A percentile compares a stretch with the other conserved stretches of the same genome.
phyloP scores from a whole-genome alignment of 1,140 invertebrate species.

The Coptotermes formosanus region DNA sequence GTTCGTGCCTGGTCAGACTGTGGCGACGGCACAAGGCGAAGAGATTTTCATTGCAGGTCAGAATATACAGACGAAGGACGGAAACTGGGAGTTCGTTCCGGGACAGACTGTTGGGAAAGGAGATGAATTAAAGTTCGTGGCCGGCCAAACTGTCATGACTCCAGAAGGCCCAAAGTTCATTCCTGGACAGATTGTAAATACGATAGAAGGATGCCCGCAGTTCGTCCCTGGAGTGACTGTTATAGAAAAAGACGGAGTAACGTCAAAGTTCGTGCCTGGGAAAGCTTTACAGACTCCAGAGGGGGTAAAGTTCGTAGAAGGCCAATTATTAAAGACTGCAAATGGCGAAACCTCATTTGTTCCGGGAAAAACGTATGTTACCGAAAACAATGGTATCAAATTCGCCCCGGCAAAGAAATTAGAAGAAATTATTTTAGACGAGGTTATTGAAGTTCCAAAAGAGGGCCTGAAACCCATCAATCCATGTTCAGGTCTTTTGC shows the following conservation, averaged over 20 bases:
- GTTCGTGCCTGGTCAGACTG: constrained; percentile 54
- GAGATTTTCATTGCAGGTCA: constrained; percentile 62
- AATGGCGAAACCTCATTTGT: constrained; percentile 57
- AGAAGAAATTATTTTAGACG: constrained; percentile 55
- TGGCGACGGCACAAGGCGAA: constrained; percentile 41
- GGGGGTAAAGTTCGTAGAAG: constrained; percentile 65
- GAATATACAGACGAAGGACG: constrained; percentile 59
- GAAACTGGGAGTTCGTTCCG: constrained; percentile 65
- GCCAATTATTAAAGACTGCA: constrained; percentile 59
- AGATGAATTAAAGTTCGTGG: constrained; percentile 56
- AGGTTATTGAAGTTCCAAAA: constrained; percentile 41
- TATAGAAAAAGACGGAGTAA: constrained; percentile 49
- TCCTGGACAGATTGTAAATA: constrained; percentile 67
- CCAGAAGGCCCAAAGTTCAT: constrained; percentile 66
- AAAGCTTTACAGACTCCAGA: constrained; percentile 62
- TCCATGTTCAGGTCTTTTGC: neutral
- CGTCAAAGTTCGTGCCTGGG: constrained; percentile 61
- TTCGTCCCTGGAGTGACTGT: constrained; percentile 63
- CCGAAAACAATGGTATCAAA: constrained; percentile 53
- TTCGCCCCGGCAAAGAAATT: constrained; percentile 60
- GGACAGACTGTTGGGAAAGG: constrained; percentile 55
- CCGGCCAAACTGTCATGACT: constrained; percentile 60
- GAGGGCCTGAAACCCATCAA: neutral
- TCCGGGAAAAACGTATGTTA: constrained; percentile 55
- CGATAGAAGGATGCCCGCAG: constrained; percentile 50